These are phyloP conservation scores for Hipparchia sbordonii DNA, from an alignment of 2,888 invertebrate species.

Conservation along the genomic window DNA sequence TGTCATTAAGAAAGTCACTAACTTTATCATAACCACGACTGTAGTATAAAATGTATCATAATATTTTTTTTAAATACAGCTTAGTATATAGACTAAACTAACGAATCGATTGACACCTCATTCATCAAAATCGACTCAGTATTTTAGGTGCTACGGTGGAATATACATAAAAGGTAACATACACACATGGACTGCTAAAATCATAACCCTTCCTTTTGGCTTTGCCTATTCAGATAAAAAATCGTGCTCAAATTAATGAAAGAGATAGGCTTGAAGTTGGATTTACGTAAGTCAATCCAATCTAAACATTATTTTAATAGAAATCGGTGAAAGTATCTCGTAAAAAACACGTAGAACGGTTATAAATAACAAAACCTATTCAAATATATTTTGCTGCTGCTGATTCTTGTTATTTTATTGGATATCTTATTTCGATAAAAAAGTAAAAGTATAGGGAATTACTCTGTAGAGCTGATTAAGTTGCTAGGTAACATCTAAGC, in stretches of 20 bases:
- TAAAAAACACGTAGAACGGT: not conserved
- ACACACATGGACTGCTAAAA: too few relatives aligned
- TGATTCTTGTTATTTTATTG: not conserved
- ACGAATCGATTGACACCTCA: too few relatives aligned
- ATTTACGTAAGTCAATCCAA: not conserved
- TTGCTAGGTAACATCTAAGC: slow-evolving; percentile 7
- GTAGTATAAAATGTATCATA: too few relatives aligned
- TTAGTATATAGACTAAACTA: too few relatives aligned
- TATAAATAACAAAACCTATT: not conserved
- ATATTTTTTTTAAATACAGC: too few relatives aligned
- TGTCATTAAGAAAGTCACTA: too few relatives aligned
- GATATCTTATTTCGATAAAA: slow-evolving; percentile 14
- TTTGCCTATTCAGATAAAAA: too few relatives aligned
- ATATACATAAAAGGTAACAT: too few relatives aligned
- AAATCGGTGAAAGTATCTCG: not conserved
- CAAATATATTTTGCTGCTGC: not conserved
- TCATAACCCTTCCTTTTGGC: too few relatives aligned
- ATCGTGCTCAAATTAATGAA: not conserved
- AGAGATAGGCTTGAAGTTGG: not conserved
- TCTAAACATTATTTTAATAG: not conserved
- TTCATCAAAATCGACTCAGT: too few relatives aligned
- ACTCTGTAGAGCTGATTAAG: slow-evolving; percentile 1
- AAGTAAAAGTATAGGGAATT: slow-evolving; percentile 5
- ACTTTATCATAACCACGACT: too few relatives aligned
- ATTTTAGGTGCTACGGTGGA: too few relatives aligned